Conservation (phyloP, 2,888 invertebrate genomes). For the Pristionchus exspectatus region DNA sequence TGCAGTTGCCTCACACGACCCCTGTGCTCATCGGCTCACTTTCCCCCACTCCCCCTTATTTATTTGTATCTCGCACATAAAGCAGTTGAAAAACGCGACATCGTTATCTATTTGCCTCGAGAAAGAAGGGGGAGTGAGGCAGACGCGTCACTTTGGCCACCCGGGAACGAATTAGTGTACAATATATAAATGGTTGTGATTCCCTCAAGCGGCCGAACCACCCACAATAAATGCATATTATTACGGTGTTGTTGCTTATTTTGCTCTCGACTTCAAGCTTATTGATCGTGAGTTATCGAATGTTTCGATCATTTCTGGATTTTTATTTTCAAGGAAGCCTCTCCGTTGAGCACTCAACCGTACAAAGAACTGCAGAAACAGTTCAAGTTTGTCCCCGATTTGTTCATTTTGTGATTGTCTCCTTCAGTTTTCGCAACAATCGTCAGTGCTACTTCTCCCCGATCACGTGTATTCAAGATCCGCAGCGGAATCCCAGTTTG, state of each 20-base stretch:
- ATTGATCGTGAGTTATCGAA: background rate
- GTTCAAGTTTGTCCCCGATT: background rate
- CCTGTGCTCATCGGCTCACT: conserved; percentile 26
- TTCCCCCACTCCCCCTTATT: background rate
- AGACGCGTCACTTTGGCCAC: conserved; percentile 13
- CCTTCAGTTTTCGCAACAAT: conserved; percentile 31
- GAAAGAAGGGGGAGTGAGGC: background rate
- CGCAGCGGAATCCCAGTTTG: background rate
- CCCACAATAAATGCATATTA: background rate
- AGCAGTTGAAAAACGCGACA: background rate
- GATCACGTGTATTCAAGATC: conserved; percentile 3
- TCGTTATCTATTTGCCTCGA: background rate
- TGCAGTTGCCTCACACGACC: background rate
- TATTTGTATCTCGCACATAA: conserved; percentile 29
- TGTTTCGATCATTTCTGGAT: background rate
- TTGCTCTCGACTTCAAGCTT: background rate
- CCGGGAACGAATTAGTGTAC: background rate
- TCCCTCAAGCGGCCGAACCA: background rate
- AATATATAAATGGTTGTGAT: conserved; percentile 6
- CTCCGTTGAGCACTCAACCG: background rate
- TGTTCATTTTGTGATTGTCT: background rate
- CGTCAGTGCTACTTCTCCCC: conserved; percentile 41
- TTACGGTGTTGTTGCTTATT: background rate
- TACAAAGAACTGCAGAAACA: conserved; percentile 15
- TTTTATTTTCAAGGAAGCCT: background rate